Evolutionary conservation across 2,888 invertebrate species (phyloP).

Genomic region (Chelonus formosanus): DNA sequence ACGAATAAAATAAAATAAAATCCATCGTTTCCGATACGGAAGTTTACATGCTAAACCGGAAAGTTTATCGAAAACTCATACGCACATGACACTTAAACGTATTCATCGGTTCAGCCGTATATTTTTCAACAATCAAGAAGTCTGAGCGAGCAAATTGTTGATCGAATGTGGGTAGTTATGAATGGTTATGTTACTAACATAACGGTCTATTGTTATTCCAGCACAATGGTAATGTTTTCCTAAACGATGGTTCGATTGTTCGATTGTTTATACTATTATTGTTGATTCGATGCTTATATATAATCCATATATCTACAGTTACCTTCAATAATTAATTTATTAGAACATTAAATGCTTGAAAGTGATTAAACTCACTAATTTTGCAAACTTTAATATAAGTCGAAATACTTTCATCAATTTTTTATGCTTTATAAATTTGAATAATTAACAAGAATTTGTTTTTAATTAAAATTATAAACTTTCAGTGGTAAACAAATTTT

Average conservation of each 20-base stretch:
- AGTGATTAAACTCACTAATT: too few species aligned
- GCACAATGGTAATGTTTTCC: slow-evolving; percentile 59
- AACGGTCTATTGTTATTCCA: slow-evolving; percentile 57
- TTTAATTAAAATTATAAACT: too few species aligned
- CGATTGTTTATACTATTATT: slow-evolving; percentile 51
- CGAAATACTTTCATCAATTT: too few species aligned
- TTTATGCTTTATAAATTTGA: too few species aligned
- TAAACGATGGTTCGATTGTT: slow-evolving; percentile 51
- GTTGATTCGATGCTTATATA: slow-evolving; percentile 39
- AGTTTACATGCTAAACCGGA: slow-evolving; percentile 13
- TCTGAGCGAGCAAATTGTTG: slow-evolving; percentile 49
- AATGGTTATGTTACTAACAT: slow-evolving; percentile 50
- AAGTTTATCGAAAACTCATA: not conserved
- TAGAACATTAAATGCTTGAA: too few species aligned
- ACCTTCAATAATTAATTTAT: slow-evolving; percentile 4
- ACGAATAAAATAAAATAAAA: too few species aligned
- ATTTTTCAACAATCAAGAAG: slow-evolving; percentile 53
- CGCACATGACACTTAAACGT: slow-evolving; percentile 8
- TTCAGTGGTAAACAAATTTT: too few species aligned
- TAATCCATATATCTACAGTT: slow-evolving; percentile 25
- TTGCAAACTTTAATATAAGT: too few species aligned
- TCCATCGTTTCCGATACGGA: slow-evolving; percentile 11
- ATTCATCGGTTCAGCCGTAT: slow-evolving; percentile 44
- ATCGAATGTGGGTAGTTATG: slow-evolving; percentile 47
- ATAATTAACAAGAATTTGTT: too few species aligned